Evolutionary conservation across 2,888 invertebrate genomes (phyloP), one percentile per base, ranked within the genome.

Genomic region (Apodemia mormo): DNA sequence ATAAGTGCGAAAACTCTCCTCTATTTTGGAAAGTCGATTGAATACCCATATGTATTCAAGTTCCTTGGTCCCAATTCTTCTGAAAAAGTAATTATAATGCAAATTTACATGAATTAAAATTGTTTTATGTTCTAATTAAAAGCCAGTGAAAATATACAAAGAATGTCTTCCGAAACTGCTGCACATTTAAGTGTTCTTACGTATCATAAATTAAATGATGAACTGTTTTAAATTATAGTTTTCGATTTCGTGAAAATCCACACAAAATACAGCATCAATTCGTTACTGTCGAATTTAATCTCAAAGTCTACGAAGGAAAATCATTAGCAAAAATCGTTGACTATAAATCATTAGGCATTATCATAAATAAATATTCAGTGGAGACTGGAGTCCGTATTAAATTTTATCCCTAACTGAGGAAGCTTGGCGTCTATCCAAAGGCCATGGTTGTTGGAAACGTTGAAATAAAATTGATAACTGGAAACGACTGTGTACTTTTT

Each of bases 311-410:
- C 71, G 67, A 65, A 70, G 78, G 82, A 81, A 83, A 87, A 87
- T 89, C 87, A 89, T 87, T 85, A 89, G 84, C 83, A 82, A 84
- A 85, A 82, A 86, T 84, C 82, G 82, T 82, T 79, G 81, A 85
- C 58, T 85, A 90, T 90, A 90, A 90, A 90, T 90, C 90, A 90
- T 90, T 88, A 86, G 82, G 83, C 84, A 90, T 90, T 90, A 90
- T 85, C 90, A 61, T 90, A 90, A 90, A 90, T 90, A 90, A 89
- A 90, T 90, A 90, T 90, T 90, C 90, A 90, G 87, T 84, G 85
- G 83, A 78, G 83, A 90, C 87, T 84, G 85, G 83, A 78, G 84
- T 80, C 77, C 83, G 88, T 89, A 90, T 90, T 90, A 89, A 90
- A 89, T 88, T 90, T 88, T 85, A 88, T 87, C 86, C 82, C 33